phyloP scores from a whole-genome alignment of 2,113 vertebrate species.

The Macrotis lagotis region DNA sequence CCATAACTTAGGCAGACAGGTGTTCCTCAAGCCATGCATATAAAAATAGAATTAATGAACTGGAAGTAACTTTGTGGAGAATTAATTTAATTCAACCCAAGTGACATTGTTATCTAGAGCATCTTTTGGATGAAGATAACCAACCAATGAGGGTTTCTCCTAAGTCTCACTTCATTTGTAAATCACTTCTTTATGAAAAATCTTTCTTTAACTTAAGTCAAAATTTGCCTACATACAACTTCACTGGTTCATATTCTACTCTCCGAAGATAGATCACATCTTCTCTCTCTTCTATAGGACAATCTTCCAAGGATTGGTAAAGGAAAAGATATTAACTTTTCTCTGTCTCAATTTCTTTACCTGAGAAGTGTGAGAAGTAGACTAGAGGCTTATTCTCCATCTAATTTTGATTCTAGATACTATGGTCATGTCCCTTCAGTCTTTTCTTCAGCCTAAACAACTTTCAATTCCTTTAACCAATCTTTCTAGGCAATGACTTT shows the following conservation, averaged over 20 bases:
- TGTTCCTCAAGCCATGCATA: not conserved
- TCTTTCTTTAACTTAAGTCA: constrained; percentile 21
- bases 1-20: not conserved
- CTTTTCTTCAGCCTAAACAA: not conserved
- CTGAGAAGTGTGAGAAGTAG: not conserved
- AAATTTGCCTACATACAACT: not conserved
- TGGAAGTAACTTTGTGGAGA: not conserved
- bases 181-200: not conserved
- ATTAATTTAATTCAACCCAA: not conserved
- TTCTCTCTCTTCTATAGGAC: not conserved
- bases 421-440: not conserved
- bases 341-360: too few species aligned
- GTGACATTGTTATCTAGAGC: not conserved
- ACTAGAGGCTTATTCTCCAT: not conserved
- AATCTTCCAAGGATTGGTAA: not conserved
- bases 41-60: not conserved
- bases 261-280: not conserved
- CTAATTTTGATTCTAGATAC: not conserved
- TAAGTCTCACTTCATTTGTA: not conserved
- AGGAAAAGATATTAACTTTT: not conserved
- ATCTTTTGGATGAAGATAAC: not conserved
- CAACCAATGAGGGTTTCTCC: not conserved
- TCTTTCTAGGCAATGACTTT: not conserved
- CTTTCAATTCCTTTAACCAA: not conserved
- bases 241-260: not conserved